Conservation (phyloP, 2,888 invertebrate species). For the Penaeus monodon region DNA sequence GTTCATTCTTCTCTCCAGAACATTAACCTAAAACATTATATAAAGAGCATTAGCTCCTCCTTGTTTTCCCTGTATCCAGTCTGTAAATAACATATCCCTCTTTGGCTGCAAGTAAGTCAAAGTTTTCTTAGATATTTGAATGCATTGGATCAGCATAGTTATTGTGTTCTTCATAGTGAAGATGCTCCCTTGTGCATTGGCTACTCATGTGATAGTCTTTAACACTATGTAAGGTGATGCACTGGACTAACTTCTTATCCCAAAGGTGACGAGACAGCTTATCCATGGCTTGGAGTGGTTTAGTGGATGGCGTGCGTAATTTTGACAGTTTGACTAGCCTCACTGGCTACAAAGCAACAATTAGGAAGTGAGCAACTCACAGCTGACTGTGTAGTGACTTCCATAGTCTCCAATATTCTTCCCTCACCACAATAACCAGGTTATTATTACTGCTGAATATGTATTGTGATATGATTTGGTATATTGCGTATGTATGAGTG, state of each 20-base stretch:
- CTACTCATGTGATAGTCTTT: constrained; percentile 36
- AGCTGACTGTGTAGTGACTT: too few species aligned
- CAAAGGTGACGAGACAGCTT: constrained; percentile 9
- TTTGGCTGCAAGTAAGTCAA: neutral
- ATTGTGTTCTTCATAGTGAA: constrained; percentile 52
- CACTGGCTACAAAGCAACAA: too few species aligned
- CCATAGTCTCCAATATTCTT: too few species aligned
- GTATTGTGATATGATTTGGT: too few species aligned
- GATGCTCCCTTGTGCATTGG: constrained; percentile 45
- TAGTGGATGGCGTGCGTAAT: neutral
- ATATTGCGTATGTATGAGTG: too few species aligned
- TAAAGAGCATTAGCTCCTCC: too few species aligned
- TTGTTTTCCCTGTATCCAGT: too few species aligned
- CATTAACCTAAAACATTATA: too few species aligned
- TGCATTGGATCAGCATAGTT: constrained; percentile 38
- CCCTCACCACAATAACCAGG: too few species aligned
- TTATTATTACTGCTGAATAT: too few species aligned
- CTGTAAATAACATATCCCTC: neutral
- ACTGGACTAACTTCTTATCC: constrained; percentile 5
- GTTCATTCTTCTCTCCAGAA: too few species aligned
- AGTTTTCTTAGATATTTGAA: constrained; percentile 9
- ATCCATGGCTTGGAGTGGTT: constrained; percentile 8
- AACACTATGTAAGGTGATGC: constrained; percentile 28
- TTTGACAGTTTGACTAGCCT: neutral
- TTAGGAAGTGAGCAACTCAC: too few species aligned